Evolutionary conservation across 2,113 vertebrate species (phyloP).

Genomic region (Coracopsis vasa): DNA sequence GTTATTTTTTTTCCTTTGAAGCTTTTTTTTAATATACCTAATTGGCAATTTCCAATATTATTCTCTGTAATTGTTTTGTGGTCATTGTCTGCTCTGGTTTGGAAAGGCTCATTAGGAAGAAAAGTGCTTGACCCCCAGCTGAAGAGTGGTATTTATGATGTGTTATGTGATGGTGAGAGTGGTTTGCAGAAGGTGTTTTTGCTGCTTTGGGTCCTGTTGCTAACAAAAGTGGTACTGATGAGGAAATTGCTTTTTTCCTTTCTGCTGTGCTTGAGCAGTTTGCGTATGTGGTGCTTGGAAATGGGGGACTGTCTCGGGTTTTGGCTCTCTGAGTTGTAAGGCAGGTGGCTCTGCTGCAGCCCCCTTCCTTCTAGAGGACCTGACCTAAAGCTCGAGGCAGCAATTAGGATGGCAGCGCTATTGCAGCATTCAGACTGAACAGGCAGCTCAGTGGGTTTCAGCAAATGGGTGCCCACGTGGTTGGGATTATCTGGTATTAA

Average conservation of each 20-base stretch:
- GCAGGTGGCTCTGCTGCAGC: neutral
- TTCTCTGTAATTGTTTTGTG: neutral
- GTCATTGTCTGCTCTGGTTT: neutral
- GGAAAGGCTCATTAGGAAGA: neutral
- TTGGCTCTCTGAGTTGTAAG: neutral
- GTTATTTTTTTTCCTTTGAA: neutral
- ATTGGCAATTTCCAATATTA: neutral
- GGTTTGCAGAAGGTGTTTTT: neutral
- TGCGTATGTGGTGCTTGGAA: neutral
- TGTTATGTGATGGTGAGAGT: neutral
- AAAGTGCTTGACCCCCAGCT: neutral
- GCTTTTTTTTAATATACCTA: neutral
- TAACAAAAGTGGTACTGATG: neutral
- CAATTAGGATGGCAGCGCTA: fast-evolving
- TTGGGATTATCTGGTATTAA: neutral
- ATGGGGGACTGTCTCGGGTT: neutral
- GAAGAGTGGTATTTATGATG: neutral
- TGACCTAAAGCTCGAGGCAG: neutral
- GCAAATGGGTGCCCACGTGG: neutral
- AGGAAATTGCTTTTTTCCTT: neutral
- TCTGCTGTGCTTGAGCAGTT: neutral
- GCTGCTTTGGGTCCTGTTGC: neutral
- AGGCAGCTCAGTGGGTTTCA: neutral
- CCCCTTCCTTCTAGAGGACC: neutral
- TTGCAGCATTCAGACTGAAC: fast-evolving